Evolutionary conservation across 2,888 invertebrate species (phyloP).

Genomic region (Rhamphomyia laevipes): DNA sequence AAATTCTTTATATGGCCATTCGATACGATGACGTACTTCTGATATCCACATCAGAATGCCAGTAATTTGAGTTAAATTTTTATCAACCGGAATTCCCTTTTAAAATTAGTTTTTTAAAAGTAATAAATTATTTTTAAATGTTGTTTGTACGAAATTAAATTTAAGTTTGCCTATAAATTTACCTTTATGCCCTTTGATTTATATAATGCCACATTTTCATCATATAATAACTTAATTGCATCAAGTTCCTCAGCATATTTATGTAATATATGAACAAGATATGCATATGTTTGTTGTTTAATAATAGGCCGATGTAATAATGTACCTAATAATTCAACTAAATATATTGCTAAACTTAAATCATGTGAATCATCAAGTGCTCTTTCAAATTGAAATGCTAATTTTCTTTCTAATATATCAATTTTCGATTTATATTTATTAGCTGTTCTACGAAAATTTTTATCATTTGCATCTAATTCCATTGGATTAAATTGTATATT

Average conservation of each 20-base stretch:
- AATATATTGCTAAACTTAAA: constrained; percentile 49
- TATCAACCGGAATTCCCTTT: constrained; percentile 46
- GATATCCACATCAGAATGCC: constrained; percentile 62
- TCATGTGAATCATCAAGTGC: constrained; percentile 71
- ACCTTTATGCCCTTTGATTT: constrained; percentile 17
- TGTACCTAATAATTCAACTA: constrained; percentile 60
- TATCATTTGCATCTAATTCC: constrained; percentile 56
- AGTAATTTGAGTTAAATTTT: constrained; percentile 62
- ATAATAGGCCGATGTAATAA: constrained; percentile 65
- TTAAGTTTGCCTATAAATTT: constrained; percentile 6
- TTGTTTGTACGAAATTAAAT: neutral
- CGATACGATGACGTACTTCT: constrained; percentile 50
- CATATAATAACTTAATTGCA: constrained; percentile 49
- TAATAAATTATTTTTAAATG: neutral
- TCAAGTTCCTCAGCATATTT: constrained; percentile 55
- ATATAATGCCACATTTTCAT: constrained; percentile 41
- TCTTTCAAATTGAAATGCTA: constrained; percentile 68
- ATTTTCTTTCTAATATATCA: constrained; percentile 60
- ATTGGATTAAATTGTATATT: constrained; percentile 64
- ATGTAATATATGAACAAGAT: constrained; percentile 51
- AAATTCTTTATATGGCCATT: constrained; percentile 48
- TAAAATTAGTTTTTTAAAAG: constrained; percentile 15
- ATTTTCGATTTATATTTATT: constrained; percentile 47
- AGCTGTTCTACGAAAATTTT: constrained; percentile 54
- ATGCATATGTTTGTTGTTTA: constrained; percentile 54